These are phyloP conservation scores for Philereme transversata DNA, from an alignment of 2,888 invertebrate species.

Conservation along the genomic window DNA sequence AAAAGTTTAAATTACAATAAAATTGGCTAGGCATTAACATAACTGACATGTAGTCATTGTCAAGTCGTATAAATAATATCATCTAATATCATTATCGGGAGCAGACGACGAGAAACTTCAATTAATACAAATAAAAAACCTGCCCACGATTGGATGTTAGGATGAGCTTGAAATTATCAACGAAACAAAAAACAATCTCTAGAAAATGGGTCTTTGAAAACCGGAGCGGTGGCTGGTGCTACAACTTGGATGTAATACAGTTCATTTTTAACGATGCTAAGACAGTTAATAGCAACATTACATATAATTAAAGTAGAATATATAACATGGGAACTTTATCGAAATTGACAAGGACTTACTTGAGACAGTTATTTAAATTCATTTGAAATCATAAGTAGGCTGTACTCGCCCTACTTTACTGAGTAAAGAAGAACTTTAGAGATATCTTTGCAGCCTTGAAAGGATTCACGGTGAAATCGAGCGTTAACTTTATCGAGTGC, in stretches of 20 bases:
- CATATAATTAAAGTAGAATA: constrained; percentile 25
- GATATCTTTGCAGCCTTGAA: constrained; percentile 25
- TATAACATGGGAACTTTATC: constrained; percentile 21
- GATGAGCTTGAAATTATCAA: constrained; percentile 49
- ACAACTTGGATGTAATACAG: constrained; percentile 30
- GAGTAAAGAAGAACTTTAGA: constrained; percentile 15
- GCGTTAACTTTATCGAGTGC: constrained; percentile 33
- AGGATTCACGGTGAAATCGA: constrained; percentile 33
- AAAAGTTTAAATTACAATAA: constrained; percentile 44
- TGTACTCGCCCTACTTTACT: not conserved
- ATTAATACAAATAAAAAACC: constrained; percentile 38
- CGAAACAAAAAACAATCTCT: constrained; percentile 46
- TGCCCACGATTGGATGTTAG: constrained; percentile 38
- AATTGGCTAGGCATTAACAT: constrained; percentile 40
- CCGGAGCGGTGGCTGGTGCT: constrained; percentile 37
- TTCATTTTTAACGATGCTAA: constrained; percentile 23
- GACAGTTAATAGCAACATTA: constrained; percentile 29
- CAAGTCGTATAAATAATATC: constrained; percentile 39
- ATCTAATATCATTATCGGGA: constrained; percentile 40
- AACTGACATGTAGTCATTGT: constrained; percentile 35
- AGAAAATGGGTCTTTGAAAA: constrained; percentile 43
- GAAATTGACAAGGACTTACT: constrained; percentile 20
- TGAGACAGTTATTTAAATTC: constrained; percentile 8
- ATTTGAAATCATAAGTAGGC: constrained; percentile 10
- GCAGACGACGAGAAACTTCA: constrained; percentile 24